phyloP scores from a whole-genome alignment of 2,888 invertebrate species.

The Imbricaverruca yamaguchii region DNA sequence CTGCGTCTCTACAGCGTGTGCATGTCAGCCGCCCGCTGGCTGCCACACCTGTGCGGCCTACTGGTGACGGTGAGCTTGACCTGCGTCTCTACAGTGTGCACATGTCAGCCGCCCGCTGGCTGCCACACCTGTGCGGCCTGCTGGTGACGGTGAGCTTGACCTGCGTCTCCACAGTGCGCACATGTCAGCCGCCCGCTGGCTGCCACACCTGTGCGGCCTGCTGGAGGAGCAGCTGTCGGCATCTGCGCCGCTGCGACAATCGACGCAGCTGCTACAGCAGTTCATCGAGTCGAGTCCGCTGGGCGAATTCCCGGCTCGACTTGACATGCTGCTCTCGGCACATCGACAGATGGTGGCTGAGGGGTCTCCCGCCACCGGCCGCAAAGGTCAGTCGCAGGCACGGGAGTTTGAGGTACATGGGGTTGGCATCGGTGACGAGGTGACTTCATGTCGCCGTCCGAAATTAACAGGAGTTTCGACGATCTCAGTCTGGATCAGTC shows the following conservation, averaged over 20 bases:
- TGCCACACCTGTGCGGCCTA: too few species aligned
- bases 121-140: neutral
- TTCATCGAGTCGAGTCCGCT: constrained; percentile 76
- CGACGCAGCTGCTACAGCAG: constrained; percentile 58
- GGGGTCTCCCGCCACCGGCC: constrained; percentile 12
- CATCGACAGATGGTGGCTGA: constrained; percentile 61
- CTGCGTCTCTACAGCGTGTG: too few species aligned
- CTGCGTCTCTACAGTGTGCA: constrained; percentile 39
- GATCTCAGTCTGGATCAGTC: too few species aligned
- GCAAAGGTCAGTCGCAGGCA: constrained; percentile 26
- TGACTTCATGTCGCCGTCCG: too few species aligned
- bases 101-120: constrained; percentile 47
- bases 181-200: constrained; percentile 47
- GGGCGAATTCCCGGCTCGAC: constrained; percentile 71
- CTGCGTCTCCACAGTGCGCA: constrained; percentile 39
- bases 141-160: too few species aligned
- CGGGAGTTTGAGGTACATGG: too few species aligned
- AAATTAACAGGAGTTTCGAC: too few species aligned
- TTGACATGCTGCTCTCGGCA: constrained; percentile 69
- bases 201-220: neutral
- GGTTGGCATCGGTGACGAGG: too few species aligned
- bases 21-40: too few species aligned
- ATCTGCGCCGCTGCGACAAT: constrained; percentile 40
- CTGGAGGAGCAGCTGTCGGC: constrained; percentile 28
- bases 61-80: too few species aligned